These are phyloP conservation scores for Podarcis cretensis DNA, from an alignment of 2,113 vertebrate genomes.

Conservation along the genomic window DNA sequence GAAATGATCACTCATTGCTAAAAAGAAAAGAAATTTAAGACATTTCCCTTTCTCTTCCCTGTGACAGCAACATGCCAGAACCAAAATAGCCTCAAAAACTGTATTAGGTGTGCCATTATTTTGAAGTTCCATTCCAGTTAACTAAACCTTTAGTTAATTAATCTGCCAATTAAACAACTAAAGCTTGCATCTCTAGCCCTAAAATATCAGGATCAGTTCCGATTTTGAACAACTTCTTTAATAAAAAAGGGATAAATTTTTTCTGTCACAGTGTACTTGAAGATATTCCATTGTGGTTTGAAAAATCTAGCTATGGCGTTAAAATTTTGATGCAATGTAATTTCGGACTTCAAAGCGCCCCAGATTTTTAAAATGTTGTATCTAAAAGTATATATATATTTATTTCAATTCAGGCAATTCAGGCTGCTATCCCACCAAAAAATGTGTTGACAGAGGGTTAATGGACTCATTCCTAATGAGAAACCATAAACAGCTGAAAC, in stretches of 20 bases:
- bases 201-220: background rate
- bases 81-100: background rate
- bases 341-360: background rate
- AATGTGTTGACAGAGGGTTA: background rate
- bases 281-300: background rate
- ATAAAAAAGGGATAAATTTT: background rate
- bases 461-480: background rate
- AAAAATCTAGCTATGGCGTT: background rate
- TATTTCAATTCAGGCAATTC: background rate
- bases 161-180: background rate
- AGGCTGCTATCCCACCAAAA: background rate
- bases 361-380: background rate
- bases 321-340: background rate
- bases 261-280: background rate
- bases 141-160: background rate
- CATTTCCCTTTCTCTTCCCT: background rate
- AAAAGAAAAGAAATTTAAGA: background rate
- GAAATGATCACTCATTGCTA: background rate
- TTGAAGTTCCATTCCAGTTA: background rate
- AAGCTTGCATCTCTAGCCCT: background rate
- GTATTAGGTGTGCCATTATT: background rate
- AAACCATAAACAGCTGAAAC: background rate
- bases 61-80: background rate
- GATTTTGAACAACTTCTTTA: background rate
- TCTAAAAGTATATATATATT: background rate